Conservation (phyloP, 1,140 invertebrate genomes). For the Zophobas atratus region DNA sequence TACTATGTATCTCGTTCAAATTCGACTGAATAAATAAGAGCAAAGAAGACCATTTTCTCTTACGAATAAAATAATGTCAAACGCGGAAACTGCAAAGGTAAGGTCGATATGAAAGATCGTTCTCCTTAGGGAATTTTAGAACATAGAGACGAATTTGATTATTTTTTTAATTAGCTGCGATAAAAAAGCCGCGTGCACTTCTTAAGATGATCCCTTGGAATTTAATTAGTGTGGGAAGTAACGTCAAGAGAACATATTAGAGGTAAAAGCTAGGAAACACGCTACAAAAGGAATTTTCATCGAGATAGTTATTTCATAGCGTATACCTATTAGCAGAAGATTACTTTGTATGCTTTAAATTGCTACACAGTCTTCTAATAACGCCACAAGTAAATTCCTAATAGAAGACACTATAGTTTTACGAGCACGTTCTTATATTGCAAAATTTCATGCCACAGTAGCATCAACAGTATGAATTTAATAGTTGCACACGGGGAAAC, state of each 20-base stretch:
- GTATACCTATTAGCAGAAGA: too few relatives aligned
- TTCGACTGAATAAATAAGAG: too few relatives aligned
- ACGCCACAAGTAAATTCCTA: background rate
- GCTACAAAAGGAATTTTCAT: background rate
- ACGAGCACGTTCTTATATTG: slow-evolving; percentile 36
- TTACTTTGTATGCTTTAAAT: background rate
- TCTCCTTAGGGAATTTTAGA: background rate
- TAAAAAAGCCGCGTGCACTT: background rate
- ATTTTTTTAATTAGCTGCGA: background rate
- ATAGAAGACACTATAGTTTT: slow-evolving; percentile 14
- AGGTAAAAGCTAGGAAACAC: background rate
- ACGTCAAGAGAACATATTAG: background rate
- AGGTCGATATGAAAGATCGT: slow-evolving; percentile 2
- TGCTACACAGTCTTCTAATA: background rate
- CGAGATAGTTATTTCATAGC: too few relatives aligned
- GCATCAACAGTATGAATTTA: slow-evolving; percentile 5
- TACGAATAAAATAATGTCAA: background rate
- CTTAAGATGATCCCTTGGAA: background rate
- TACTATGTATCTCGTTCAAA: too few relatives aligned
- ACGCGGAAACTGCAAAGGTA: background rate
- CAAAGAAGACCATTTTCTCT: too few relatives aligned
- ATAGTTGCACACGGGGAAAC: slow-evolving; percentile 26
- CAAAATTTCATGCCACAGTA: slow-evolving; percentile 34
- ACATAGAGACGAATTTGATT: background rate
- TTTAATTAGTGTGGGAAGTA: slow-evolving; percentile 9